phyloP scores from a whole-genome alignment of 2,797 vertebrate genomes.

The Kryptopterus vitreolus region DNA sequence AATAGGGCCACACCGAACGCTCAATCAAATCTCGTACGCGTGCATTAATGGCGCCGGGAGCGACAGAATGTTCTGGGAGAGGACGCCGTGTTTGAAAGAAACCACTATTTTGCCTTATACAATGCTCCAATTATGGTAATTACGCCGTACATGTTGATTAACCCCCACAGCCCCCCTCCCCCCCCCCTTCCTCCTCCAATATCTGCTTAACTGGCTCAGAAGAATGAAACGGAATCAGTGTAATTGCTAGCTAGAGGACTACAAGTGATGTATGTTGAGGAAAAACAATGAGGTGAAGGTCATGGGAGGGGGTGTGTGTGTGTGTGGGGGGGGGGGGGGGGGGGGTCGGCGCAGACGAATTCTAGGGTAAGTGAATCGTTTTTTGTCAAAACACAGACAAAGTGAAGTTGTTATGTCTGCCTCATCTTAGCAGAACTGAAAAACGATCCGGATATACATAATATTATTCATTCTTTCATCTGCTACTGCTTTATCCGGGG shows the following conservation, averaged over 20 bases:
- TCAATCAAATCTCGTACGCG: constrained; percentile 4
- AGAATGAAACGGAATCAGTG: constrained; percentile 23
- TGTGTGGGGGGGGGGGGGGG: too few relatives aligned
- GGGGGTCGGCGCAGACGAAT: background rate
- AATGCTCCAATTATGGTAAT: constrained; percentile 31
- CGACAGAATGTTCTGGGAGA: constrained; percentile 24
- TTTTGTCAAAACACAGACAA: background rate
- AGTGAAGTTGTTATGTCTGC: background rate
- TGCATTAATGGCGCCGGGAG: constrained; percentile 23
- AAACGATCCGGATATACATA: background rate
- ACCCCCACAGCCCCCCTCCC: constrained; percentile 7
- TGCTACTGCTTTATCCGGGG: too few relatives aligned
- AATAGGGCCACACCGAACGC: background rate
- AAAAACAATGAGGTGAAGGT: background rate
- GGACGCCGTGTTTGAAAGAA: background rate
- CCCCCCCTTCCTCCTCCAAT: constrained; percentile 3
- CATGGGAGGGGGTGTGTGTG: too few relatives aligned
- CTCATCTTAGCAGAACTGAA: background rate
- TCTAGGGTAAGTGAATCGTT: background rate
- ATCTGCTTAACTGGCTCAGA: constrained; percentile 37
- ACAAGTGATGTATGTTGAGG: constrained; percentile 2
- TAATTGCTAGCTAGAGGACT: constrained; percentile 36
- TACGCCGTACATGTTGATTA: constrained; percentile 37
- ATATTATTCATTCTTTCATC: too few relatives aligned
- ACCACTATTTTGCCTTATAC: constrained; percentile 16